Conservation (phyloP, 2,113 vertebrate species). For the Apodemus sylvaticus region DNA sequence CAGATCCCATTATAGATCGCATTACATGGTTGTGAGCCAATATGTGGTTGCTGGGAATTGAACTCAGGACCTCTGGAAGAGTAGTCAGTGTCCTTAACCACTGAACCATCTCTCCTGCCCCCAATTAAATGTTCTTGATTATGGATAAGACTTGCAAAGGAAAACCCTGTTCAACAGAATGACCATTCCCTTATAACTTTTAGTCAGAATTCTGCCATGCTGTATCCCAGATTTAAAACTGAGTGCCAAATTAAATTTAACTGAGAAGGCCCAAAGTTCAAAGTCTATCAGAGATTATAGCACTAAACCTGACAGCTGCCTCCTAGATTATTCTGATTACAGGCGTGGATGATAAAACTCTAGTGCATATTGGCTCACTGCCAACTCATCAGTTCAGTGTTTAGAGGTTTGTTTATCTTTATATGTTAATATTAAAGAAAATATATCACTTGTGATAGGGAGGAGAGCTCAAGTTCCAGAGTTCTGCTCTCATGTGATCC, state of each 20-base stretch:
- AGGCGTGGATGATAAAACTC: constrained; percentile 68
- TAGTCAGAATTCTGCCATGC: constrained; percentile 65
- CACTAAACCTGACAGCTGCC: constrained; percentile 75
- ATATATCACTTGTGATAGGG: neutral
- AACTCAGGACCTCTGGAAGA: no score
- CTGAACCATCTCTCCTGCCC: no score
- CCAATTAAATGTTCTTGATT: constrained; percentile 66
- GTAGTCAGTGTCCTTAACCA: no score
- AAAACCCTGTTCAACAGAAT: constrained; percentile 72
- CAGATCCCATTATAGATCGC: no score
- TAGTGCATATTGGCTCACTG: constrained; percentile 7
- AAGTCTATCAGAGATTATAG: constrained; percentile 76
- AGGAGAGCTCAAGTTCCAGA: neutral
- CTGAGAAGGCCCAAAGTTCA: constrained; percentile 64
- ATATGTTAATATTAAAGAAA: constrained; percentile 33
- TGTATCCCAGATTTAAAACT: constrained; percentile 79
- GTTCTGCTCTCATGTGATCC: neutral
- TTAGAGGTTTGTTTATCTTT: constrained; percentile 40
- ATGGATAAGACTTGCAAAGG: neutral
- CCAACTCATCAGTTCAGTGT: neutral
- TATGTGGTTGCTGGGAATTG: no score
- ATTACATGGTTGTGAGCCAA: no score
- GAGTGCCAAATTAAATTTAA: constrained; percentile 82
- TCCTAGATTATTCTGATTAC: constrained; percentile 59
- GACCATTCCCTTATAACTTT: constrained; percentile 64